A percentile compares a stretch with the other conserved stretches of the same genome.
These are phyloP conservation scores for Heliconius hortense DNA, from an alignment of 2,888 invertebrate species.

Conservation along the genomic window DNA sequence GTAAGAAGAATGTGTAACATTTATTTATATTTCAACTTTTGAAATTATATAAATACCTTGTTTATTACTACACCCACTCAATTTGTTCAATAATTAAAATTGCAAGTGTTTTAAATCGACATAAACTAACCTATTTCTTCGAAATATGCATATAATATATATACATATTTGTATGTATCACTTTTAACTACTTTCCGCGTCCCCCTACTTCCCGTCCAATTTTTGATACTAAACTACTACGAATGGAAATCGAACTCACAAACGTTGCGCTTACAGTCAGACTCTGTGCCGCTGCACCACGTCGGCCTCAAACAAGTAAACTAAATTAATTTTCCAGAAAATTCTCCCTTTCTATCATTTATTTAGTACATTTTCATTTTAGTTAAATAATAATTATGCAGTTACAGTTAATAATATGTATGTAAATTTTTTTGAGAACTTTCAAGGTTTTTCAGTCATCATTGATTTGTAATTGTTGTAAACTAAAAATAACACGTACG, in stretches of 20 bases:
- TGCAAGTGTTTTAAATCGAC: not conserved
- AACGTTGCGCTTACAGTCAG: not conserved
- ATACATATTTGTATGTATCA: no score
- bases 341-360: not conserved
- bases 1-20: conserved; percentile 22
- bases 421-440: not conserved
- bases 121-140: not conserved
- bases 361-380: not conserved
- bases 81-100: conserved; percentile 19
- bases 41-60: conserved; percentile 12
- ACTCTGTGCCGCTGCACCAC: not conserved
- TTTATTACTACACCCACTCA: conserved; percentile 8
- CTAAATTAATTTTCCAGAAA: not conserved
- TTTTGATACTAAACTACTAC: not conserved
- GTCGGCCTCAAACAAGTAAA: not conserved
- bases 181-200: no score
- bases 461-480: not conserved
- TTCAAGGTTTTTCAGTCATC: not conserved
- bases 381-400: not conserved
- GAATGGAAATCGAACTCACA: not conserved
- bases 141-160: not conserved
- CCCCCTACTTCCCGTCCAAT: not conserved
- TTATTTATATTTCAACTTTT: conserved; percentile 17
- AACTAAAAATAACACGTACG: not conserved
- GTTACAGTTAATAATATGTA: not conserved